Evolutionary conservation across 2,888 invertebrate species (phyloP).

Genomic region (Drosophila pegasa): DNA sequence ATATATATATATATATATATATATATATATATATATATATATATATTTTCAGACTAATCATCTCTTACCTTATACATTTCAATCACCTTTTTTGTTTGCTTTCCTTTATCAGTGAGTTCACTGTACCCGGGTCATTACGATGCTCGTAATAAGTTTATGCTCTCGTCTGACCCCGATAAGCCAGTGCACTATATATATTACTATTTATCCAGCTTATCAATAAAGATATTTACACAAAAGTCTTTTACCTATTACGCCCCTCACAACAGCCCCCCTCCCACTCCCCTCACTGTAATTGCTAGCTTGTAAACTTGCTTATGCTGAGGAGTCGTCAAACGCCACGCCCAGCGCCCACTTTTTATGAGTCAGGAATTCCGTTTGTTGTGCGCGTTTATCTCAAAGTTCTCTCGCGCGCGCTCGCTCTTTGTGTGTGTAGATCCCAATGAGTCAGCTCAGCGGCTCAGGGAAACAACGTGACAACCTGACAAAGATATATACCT

Average conservation of each 20-base stretch:
- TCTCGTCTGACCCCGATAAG: slow-evolving; percentile 42
- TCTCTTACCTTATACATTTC: background rate
- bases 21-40: too few species aligned
- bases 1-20: too few species aligned
- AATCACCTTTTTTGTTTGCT: too few species aligned
- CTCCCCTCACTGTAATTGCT: slow-evolving; percentile 14
- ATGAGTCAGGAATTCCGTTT: slow-evolving; percentile 58
- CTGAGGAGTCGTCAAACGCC: slow-evolving; percentile 1
- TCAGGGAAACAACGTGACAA: slow-evolving; percentile 20
- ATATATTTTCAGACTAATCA: background rate
- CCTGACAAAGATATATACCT: slow-evolving; percentile 6
- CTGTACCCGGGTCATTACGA: slow-evolving; percentile 3
- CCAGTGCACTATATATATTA: slow-evolving; percentile 20
- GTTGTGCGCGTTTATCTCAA: slow-evolving; percentile 42
- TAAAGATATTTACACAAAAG: slow-evolving; percentile 29
- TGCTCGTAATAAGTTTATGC: slow-evolving; percentile 21
- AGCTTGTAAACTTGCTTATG: slow-evolving; percentile 15
- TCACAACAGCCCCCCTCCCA: background rate
- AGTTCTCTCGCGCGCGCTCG: slow-evolving; percentile 27
- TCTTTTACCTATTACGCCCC: slow-evolving; percentile 35
- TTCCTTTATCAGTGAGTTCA: background rate
- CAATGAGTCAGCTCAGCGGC: slow-evolving; percentile 44
- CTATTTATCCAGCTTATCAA: slow-evolving; percentile 47
- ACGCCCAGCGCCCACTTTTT: slow-evolving; percentile 34
- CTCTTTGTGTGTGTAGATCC: slow-evolving; percentile 25